phyloP scores from a whole-genome alignment of 2,888 invertebrate species.

The Halocaridina rubra region DNA sequence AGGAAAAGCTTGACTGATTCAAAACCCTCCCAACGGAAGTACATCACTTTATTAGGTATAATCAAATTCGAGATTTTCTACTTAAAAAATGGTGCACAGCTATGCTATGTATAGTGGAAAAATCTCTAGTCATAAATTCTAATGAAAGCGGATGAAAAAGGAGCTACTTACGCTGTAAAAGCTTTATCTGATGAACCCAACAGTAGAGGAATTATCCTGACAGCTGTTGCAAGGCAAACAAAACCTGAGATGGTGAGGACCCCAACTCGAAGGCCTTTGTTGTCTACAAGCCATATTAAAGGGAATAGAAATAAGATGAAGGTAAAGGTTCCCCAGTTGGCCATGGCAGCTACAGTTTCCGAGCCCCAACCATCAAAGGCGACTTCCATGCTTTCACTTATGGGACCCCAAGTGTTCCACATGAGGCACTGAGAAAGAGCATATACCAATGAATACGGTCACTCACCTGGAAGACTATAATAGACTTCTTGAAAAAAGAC shows the following conservation, averaged over 20 bases:
- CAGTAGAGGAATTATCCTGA: constrained; percentile 38
- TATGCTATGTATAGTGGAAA: background rate
- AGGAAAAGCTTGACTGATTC: too few relatives aligned
- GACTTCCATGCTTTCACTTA: constrained; percentile 15
- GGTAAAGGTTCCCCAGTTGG: constrained; percentile 50
- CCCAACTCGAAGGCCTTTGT: background rate
- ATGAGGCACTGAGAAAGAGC: background rate
- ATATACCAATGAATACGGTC: too few relatives aligned
- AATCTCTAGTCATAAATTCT: background rate
- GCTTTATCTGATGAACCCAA: constrained; percentile 26
- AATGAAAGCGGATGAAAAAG: background rate
- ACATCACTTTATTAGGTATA: background rate
- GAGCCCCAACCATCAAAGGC: constrained; percentile 18
- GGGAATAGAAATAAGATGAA: constrained; percentile 11
- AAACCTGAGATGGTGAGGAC: background rate
- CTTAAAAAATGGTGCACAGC: background rate
- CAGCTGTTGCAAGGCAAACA: background rate
- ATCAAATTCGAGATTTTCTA: background rate
- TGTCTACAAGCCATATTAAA: constrained; percentile 13
- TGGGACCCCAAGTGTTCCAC: constrained; percentile 32
- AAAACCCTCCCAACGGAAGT: background rate
- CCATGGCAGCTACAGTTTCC: constrained; percentile 34
- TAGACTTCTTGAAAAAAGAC: too few relatives aligned
- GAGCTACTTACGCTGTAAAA: constrained; percentile 24
- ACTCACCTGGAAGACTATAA: too few relatives aligned